A percentile compares a stretch with the other conserved stretches of the same genome.
Conservation (phyloP, 2,113 vertebrate species). For the Rhynchomys soricoides region DNA sequence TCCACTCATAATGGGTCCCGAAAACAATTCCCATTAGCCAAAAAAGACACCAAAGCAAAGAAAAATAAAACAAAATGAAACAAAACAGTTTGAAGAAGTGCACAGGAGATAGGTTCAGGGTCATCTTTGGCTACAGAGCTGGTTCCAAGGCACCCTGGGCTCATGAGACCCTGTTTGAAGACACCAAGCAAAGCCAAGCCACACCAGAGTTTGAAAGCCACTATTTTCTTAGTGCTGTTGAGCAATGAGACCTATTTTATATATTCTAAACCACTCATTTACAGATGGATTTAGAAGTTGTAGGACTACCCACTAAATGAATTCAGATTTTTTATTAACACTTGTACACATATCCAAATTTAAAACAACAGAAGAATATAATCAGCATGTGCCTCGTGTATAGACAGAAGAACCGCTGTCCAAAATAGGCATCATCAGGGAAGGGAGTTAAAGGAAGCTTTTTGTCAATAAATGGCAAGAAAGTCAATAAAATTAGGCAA, state of each 20-base stretch:
- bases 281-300: not conserved
- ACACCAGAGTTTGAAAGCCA: not conserved
- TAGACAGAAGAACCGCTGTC: not conserved
- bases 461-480: not conserved
- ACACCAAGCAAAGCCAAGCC: not conserved
- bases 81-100: not conserved
- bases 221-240: not conserved
- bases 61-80: not conserved
- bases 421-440: not conserved
- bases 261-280: conserved; percentile 46
- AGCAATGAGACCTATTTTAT: not conserved
- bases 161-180: not conserved
- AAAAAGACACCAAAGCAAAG: not conserved
- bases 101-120: not conserved
- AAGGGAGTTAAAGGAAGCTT: not conserved
- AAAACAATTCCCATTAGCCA: not conserved
- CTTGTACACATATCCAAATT: not conserved
- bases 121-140: too few relatives aligned
- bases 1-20: not conserved
- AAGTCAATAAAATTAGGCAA: not conserved
- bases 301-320: not conserved
- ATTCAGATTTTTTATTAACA: not conserved
- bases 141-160: not conserved
- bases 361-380: not conserved
- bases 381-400: not conserved